Evolutionary conservation across 2,113 vertebrate species (phyloP).

Genomic region (Corythoichthys intestinalis): DNA sequence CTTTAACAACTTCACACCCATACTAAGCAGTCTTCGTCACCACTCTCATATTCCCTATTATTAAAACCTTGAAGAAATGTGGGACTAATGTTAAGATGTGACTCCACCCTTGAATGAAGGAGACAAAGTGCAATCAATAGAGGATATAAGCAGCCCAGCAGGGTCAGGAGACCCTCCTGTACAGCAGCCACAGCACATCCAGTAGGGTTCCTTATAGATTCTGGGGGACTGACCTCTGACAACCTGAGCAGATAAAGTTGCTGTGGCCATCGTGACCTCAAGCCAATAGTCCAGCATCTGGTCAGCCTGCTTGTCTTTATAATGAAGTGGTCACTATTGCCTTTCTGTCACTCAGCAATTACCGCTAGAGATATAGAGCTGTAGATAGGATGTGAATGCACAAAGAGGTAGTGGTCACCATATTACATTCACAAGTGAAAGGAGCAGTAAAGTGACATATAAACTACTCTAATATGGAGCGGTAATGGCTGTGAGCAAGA

Average conservation of each 20-base stretch:
- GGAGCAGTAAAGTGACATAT: conserved; percentile 69
- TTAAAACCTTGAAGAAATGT: not conserved
- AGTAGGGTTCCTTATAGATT: conserved; percentile 68
- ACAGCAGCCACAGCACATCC: conserved; percentile 46
- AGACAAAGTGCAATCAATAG: conserved; percentile 68
- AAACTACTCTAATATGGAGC: conserved; percentile 70
- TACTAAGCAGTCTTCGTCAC: not conserved
- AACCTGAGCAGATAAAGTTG: conserved; percentile 78
- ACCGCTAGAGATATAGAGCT: conserved; percentile 68
- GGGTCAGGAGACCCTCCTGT: conserved; percentile 55
- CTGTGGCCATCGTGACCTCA: conserved; percentile 75
- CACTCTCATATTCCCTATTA: not conserved
- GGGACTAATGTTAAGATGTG: not conserved
- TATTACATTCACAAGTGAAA: conserved; percentile 67
- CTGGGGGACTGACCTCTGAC: conserved; percentile 81
- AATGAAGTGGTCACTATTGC: conserved; percentile 95
- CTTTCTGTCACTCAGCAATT: conserved; percentile 92
- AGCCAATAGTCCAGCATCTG: conserved; percentile 69
- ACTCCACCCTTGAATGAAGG: conserved; percentile 46
- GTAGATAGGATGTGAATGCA: conserved; percentile 77
- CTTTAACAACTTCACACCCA: not conserved
- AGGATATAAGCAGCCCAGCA: conserved; percentile 52
- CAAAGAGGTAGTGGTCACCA: conserved; percentile 71
- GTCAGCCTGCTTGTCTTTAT: conserved; percentile 77
- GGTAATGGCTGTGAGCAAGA: conserved; percentile 60